Evolutionary conservation across 2,113 vertebrate genomes (phyloP).

Genomic region (Pteropus alecto): DNA sequence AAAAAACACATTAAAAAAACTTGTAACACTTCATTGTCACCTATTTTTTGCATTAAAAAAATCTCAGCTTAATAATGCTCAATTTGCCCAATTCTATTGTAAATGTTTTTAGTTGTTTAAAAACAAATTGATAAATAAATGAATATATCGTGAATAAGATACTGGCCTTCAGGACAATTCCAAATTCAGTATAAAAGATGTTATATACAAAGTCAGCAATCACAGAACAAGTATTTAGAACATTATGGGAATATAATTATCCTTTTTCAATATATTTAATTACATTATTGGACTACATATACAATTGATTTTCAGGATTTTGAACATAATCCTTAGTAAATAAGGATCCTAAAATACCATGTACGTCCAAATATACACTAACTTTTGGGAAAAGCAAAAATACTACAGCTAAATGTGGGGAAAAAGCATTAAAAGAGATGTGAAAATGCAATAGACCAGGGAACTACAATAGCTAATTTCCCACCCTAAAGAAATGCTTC

Average conservation of each 20-base stretch:
- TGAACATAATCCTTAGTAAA: not conserved
- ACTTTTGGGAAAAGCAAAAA: not conserved
- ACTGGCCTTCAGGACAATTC: not conserved
- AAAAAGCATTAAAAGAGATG: not conserved
- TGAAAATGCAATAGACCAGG: not conserved
- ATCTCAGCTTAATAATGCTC: not conserved
- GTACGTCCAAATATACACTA: not conserved
- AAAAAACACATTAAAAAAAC: constrained; percentile 29
- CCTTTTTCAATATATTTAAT: not conserved
- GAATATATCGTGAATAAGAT: not conserved
- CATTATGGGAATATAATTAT: not conserved
- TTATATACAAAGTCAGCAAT: constrained; percentile 1
- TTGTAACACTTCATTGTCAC: not conserved
- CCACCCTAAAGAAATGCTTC: not conserved
- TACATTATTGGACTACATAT: not conserved
- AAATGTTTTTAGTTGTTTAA: not conserved
- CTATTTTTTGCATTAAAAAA: not conserved
- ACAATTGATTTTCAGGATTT: not conserved
- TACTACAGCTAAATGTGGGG: not conserved
- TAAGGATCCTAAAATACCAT: not conserved
- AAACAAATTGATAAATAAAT: not conserved
- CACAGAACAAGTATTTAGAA: not conserved
- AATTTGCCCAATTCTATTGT: not conserved
- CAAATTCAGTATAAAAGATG: constrained; percentile 20
- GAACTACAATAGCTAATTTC: not conserved